A percentile compares a stretch with the other conserved stretches of the same genome.
Conservation (phyloP, 2,797 vertebrate species). For the Sebastes variabilis region DNA sequence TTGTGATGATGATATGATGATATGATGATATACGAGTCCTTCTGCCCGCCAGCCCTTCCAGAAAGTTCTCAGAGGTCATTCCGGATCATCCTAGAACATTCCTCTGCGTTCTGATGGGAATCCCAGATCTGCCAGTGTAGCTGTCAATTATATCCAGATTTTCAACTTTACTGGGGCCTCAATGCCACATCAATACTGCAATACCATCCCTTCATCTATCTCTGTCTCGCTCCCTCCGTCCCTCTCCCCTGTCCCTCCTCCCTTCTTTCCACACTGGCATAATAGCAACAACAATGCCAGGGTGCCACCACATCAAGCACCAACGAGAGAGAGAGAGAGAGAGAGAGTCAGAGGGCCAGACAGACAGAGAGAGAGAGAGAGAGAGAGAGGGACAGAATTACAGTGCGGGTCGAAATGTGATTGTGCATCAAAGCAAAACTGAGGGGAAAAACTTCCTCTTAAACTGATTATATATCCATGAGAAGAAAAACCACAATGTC, state of each 20-base stretch:
- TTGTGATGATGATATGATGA: constrained; percentile 63
- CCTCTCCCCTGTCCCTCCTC: constrained; percentile 54
- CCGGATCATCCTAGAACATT: constrained; percentile 60
- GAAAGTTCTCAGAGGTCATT: constrained; percentile 66
- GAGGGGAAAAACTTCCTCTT: constrained; percentile 78
- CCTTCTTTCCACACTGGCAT: constrained; percentile 74
- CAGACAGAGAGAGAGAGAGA: constrained; percentile 6
- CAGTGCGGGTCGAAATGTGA: constrained; percentile 77
- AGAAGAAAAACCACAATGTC: constrained; percentile 78
- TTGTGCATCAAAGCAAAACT: constrained; percentile 80
- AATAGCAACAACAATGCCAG: constrained; percentile 78
- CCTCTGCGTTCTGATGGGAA: constrained; percentile 68
- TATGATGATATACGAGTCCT: constrained; percentile 54
- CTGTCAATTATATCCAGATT: constrained; percentile 83
- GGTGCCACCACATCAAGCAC: constrained; percentile 79
- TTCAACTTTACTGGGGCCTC: constrained; percentile 78
- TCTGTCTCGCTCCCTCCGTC: constrained; percentile 56
- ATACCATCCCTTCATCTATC: constrained; percentile 79
- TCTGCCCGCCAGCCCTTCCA: constrained; percentile 48
- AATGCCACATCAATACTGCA: constrained; percentile 78
- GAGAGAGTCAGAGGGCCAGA: background rate
- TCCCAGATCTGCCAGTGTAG: constrained; percentile 76
- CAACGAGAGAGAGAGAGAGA: background rate
- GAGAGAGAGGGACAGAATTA: constrained; percentile 62
- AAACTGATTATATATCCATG: constrained; percentile 83